These are phyloP conservation scores for Halcyon badia DNA, from an alignment of 2,797 vertebrate species.

Conservation along the genomic window DNA sequence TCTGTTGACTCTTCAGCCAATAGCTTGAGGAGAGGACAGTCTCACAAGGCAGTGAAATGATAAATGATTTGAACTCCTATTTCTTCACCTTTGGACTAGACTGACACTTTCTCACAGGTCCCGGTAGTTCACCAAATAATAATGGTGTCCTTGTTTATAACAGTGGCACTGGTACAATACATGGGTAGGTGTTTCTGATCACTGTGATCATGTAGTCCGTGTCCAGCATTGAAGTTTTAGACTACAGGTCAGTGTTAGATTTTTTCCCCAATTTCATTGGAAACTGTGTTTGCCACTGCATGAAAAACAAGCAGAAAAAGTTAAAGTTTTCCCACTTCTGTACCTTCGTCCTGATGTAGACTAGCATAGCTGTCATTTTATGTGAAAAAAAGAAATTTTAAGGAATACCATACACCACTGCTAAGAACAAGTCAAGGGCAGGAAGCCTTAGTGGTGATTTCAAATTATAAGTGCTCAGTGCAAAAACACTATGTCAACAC, in stretches of 20 bases:
- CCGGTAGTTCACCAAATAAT: neutral
- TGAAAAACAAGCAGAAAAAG: neutral
- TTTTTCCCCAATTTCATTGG: neutral
- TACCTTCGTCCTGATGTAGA: neutral
- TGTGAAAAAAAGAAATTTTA: neutral
- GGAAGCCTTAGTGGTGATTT: constrained; percentile 11
- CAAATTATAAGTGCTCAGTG: neutral
- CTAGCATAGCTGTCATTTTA: neutral
- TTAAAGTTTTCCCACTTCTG: neutral
- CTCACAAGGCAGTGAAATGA: neutral
- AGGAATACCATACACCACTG: neutral
- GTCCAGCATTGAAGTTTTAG: neutral
- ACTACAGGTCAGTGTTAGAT: neutral
- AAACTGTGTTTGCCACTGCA: neutral
- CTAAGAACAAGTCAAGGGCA: constrained; percentile 39
- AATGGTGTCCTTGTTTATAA: neutral
- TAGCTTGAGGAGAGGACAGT: neutral
- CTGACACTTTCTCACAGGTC: neutral
- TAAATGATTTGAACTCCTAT: neutral
- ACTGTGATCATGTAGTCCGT: rapidly evolving
- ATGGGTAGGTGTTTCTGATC: neutral
- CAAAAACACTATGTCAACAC: neutral
- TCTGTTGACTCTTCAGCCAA: neutral
- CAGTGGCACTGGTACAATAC: too few species aligned
- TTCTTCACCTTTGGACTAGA: neutral